A percentile compares a stretch with the other conserved stretches of the same genome.
Conservation (phyloP, 2,797 vertebrate genomes). For the Coranthus polyacanthus region DNA sequence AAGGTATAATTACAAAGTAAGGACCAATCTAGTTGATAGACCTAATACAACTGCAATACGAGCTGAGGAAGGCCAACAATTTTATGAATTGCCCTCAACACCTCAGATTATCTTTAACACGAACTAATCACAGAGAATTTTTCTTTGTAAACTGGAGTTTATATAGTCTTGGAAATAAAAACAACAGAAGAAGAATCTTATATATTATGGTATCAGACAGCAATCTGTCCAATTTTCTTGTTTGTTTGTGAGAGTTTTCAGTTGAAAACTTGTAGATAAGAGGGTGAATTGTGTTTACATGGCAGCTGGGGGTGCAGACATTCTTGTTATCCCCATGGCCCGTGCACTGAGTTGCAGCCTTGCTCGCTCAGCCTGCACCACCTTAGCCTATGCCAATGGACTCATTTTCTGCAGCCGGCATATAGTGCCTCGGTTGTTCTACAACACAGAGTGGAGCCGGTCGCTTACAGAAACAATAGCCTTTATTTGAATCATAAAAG, state of each 20-base stretch:
- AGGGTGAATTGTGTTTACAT: conserved; percentile 65
- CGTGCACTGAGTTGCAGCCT: conserved; percentile 32
- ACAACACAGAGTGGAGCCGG: conserved; percentile 80
- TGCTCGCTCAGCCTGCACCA: conserved; percentile 58
- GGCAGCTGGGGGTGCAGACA: conserved; percentile 65
- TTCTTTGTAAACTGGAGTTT: too few species aligned
- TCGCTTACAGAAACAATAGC: conserved; percentile 85
- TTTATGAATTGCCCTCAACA: neutral
- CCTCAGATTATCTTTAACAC: neutral
- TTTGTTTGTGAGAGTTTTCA: conserved; percentile 70
- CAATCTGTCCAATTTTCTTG: conserved; percentile 40
- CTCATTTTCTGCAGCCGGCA: conserved; percentile 74
- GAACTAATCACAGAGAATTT: neutral
- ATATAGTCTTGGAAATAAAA: neutral
- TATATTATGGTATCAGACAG: conserved; percentile 18
- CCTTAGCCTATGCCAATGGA: conserved; percentile 67
- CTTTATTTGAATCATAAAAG: conserved; percentile 89
- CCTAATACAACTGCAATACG: neutral
- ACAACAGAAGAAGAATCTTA: neutral
- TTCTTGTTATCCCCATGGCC: conserved; percentile 53
- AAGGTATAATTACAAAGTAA: too few species aligned
- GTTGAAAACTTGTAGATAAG: conserved; percentile 62
- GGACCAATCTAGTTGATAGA: neutral
- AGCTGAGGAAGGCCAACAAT: too few species aligned
- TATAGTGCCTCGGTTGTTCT: conserved; percentile 85